Base-by-base conservation (phyloP, 2,797 vertebrate species). In the Aldrovandia affinis region DNA sequence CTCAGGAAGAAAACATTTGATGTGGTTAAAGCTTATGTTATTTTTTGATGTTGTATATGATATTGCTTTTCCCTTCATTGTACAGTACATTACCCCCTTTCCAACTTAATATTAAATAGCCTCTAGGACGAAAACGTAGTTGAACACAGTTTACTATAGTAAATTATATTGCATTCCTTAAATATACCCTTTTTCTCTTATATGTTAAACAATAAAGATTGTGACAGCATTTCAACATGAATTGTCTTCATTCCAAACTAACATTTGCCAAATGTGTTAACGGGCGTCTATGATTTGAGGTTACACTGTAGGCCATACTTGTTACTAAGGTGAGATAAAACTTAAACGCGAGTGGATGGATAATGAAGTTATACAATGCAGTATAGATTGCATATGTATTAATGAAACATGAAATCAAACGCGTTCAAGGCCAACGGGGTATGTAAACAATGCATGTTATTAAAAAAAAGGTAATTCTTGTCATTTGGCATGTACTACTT, bases 121-220 rank as follows among this genome's bases (percentile, higher is more conserved):
- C 75, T 33, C 42, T 83, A 79, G 42, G 47, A 83, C 42, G 59
- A 52, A 55, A 63, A 54, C 14, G n/a, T 61, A 25, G 15, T 47
- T 77, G 22, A 75, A 75, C 6, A 22, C 44, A 65, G 47, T 80
- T 80, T 1, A 8, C 28, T 39, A 52, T 30, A 30, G 22, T 84
- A 54, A 50, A 80, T 83, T 83, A 25, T 83, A 52, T 30, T 84
- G 78, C 47, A 84, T 68, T 80, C 59, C 65, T 65, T 50, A 84
- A 65, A 50, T 52, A 47, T 83, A 55, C 47, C 0, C 30, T 77
- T 65, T 30, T 79, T 28, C 52, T 73, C 25, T 47, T 81, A 25
- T 55, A 39, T 70, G 61, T 80, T 68, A 73, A 39, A 81, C 79
- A 84, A 84, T 84, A 84, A 84, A 81, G 52, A 81, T 73, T 73